Conservation (phyloP, 1,140 invertebrate genomes). For the Leptoteleia sp. region DNA sequence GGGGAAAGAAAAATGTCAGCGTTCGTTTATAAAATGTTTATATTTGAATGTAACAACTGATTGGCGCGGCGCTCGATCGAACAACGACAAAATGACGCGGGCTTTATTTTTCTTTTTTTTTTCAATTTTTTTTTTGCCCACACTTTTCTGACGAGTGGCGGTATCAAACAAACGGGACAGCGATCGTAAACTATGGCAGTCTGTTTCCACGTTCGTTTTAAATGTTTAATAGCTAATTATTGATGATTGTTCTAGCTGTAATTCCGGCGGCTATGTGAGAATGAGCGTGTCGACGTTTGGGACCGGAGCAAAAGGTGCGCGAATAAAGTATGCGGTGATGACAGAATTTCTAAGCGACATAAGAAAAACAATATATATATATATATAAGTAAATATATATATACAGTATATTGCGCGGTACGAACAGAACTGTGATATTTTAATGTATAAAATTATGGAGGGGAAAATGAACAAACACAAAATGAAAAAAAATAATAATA, state of each 20-base stretch:
- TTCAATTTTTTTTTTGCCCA: too few relatives aligned
- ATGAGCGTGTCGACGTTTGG: slow-evolving; percentile 29
- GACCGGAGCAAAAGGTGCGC: slow-evolving; percentile 36
- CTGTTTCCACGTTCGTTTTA: slow-evolving; percentile 63
- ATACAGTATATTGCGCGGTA: slow-evolving; percentile 79
- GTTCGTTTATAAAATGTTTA: slow-evolving; percentile 57
- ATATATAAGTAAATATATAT: slow-evolving; percentile 69
- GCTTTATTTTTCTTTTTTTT: too few relatives aligned
- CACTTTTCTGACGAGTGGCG: slow-evolving; percentile 38
- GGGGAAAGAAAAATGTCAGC: slow-evolving; percentile 27
- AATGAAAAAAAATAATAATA: too few relatives aligned
- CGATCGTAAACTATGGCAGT: slow-evolving; percentile 30
- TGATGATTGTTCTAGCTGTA: slow-evolving; percentile 64
- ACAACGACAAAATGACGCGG: background rate
- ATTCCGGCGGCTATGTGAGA: slow-evolving; percentile 34
- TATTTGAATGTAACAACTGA: slow-evolving; percentile 28
- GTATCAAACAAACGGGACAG: slow-evolving; percentile 32
- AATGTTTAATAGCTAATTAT: slow-evolving; percentile 67
- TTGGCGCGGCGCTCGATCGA: slow-evolving; percentile 12
- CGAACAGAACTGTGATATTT: slow-evolving; percentile 82
- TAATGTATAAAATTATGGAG: slow-evolving; percentile 79
- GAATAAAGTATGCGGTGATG: slow-evolving; percentile 33
- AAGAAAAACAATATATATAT: slow-evolving; percentile 74
- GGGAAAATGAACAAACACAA: slow-evolving; percentile 67
- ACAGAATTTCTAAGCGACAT: slow-evolving; percentile 68